Evolutionary conservation across 2,797 vertebrate genomes (phyloP).

Genomic region (Potorous gilbertii): DNA sequence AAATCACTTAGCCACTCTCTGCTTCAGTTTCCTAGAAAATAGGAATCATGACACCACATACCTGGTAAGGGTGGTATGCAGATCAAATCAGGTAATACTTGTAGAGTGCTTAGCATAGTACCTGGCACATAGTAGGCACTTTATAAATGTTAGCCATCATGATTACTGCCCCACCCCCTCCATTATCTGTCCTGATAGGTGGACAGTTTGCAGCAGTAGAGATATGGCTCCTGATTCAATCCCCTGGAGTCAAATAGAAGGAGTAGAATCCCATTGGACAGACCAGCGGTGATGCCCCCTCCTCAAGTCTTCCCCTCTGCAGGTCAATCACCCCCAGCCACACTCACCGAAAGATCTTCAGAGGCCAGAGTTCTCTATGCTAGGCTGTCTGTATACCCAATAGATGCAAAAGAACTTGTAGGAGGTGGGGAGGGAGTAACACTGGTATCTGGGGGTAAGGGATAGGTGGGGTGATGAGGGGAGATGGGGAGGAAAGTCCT

Average conservation of each 20-base stretch:
- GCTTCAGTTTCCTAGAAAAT: background rate
- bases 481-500: fast-evolving
- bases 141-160: no score
- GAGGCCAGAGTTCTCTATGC: no score
- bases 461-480: background rate
- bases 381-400: no score
- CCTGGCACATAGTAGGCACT: no score
- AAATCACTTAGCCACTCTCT: background rate
- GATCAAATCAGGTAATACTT: background rate
- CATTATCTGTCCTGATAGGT: no score
- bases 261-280: background rate
- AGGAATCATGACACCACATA: background rate
- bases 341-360: background rate
- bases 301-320: no score
- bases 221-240: no score
- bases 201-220: no score
- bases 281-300: background rate
- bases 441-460: background rate
- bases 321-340: background rate
- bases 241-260: background rate
- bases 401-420: no score
- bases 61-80: background rate
- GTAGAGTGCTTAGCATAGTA: background rate
- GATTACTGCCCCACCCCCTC: no score
- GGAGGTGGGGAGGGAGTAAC: no score